Percentiles rank a stretch among this genome's conserved stretches.
These are phyloP conservation scores for Catharus bicknelli DNA, from an alignment of 2,113 vertebrate species.

Conservation along the genomic window DNA sequence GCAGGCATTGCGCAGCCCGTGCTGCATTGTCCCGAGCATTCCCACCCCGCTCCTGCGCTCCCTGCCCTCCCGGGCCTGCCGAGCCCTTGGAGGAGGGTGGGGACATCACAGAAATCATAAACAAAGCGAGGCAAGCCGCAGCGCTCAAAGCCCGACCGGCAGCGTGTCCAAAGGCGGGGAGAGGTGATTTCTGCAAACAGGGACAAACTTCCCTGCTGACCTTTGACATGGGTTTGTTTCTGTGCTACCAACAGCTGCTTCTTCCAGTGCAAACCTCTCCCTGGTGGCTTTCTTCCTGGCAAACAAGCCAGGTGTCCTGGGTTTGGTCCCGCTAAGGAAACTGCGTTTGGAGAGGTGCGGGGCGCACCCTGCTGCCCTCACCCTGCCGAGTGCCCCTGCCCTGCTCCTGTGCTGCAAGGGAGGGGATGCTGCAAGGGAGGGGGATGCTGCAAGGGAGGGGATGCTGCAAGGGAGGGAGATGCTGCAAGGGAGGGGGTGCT, in stretches of 20 bases:
- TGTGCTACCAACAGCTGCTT: neutral
- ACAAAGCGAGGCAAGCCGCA: neutral
- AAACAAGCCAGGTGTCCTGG: neutral
- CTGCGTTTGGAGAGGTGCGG: rapidly evolving
- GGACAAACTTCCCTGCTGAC: neutral
- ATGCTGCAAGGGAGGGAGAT: no score
- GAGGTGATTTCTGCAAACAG: neutral
- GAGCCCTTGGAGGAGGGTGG: conserved; percentile 43
- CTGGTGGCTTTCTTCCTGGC: neutral
- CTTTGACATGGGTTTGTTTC: neutral
- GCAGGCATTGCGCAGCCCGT: neutral
- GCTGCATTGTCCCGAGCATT: conserved; percentile 58
- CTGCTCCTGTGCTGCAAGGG: rapidly evolving
- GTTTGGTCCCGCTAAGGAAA: neutral
- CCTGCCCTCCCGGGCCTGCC: conserved; percentile 26
- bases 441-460: no score
- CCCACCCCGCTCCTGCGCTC: conserved; percentile 38
- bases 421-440: no score
- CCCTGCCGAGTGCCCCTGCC: neutral
- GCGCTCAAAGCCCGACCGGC: neutral
- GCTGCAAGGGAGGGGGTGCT: no score
- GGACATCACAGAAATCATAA: neutral
- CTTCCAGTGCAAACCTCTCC: neutral
- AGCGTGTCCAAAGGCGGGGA: neutral
- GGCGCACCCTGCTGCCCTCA: rapidly evolving